A percentile compares a stretch with the other conserved stretches of the same genome.
Conservation (phyloP, 92 coral and sea anemone genomes). For the Galaxea fascicularis region DNA sequence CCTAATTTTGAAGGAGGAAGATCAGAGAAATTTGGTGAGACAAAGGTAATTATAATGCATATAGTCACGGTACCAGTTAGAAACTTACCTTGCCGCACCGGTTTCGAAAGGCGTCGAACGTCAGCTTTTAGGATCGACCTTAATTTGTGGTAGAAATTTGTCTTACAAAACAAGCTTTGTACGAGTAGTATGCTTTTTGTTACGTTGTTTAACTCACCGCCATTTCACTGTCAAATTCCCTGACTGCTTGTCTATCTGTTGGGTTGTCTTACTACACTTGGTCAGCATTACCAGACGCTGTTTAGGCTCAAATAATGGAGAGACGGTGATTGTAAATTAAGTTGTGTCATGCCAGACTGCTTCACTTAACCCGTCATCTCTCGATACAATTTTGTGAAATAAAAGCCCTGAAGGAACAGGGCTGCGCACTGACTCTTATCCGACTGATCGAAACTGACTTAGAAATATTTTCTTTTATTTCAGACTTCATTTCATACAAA, state of each 20-base stretch:
- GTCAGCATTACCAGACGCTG: not conserved
- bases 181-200: not conserved
- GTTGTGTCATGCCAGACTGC: conserved; percentile 8
- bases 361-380: not conserved
- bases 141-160: not conserved
- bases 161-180: no score
- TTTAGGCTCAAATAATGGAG: not conserved
- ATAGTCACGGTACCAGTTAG: not conserved
- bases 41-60: no score
- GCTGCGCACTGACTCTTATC: not conserved
- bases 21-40: no score
- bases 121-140: not conserved
- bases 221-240: no score
- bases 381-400: not conserved
- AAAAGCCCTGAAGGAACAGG: not conserved
- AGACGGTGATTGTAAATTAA: not conserved
- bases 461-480: not conserved
- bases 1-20: no score
- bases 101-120: not conserved
- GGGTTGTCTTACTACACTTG: not conserved
- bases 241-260: not conserved
- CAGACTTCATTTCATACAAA: not conserved
- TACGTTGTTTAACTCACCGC: no score
- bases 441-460: not conserved
- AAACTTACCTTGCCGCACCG: not conserved